A percentile compares a stretch with the other conserved stretches of the same genome.
phyloP scores from a whole-genome alignment of 2,797 vertebrate species.

The Pangasius djambal region DNA sequence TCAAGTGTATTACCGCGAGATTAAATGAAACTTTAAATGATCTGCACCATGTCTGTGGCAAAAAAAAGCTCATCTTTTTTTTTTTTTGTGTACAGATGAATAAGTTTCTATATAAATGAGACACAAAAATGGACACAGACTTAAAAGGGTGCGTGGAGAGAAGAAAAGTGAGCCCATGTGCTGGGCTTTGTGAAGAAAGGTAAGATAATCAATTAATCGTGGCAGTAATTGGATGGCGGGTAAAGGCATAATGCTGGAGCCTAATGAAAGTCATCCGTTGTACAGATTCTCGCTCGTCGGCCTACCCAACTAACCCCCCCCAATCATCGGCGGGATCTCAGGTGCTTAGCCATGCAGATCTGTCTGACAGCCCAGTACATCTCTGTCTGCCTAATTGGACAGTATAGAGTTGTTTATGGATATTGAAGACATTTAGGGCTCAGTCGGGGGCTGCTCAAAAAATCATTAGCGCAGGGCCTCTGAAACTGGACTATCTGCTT shows the following conservation, averaged over 20 bases:
- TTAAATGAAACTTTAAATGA: slow-evolving; percentile 2
- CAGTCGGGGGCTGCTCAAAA: slow-evolving; percentile 93
- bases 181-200: slow-evolving; percentile 68
- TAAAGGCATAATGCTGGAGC: slow-evolving; percentile 87
- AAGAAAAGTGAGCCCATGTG: slow-evolving; percentile 59
- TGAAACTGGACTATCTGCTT: slow-evolving; percentile 88
- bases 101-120: slow-evolving; percentile 54
- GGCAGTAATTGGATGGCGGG: slow-evolving; percentile 97
- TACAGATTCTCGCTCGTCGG: slow-evolving; percentile 80
- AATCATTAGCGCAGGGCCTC: slow-evolving; percentile 95
- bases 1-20: background rate
- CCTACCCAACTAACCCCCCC: slow-evolving; percentile 81
- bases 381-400: slow-evolving; percentile 99
- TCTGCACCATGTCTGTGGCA: background rate
- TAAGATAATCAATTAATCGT: slow-evolving; percentile 97
- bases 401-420: slow-evolving; percentile 99
- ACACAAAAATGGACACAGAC: slow-evolving; percentile 26
- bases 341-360: slow-evolving; percentile 98
- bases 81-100: slow-evolving; percentile 2
- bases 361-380: slow-evolving; percentile 93
- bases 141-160: slow-evolving; percentile 16
- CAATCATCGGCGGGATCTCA: slow-evolving; percentile 91
- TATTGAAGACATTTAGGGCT: slow-evolving; percentile 96
- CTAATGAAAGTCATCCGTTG: slow-evolving; percentile 96
- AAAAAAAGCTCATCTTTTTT: background rate